These are phyloP conservation scores for Maconellicoccus hirsutus DNA, from an alignment of 1,140 invertebrate species.

Conservation along the genomic window DNA sequence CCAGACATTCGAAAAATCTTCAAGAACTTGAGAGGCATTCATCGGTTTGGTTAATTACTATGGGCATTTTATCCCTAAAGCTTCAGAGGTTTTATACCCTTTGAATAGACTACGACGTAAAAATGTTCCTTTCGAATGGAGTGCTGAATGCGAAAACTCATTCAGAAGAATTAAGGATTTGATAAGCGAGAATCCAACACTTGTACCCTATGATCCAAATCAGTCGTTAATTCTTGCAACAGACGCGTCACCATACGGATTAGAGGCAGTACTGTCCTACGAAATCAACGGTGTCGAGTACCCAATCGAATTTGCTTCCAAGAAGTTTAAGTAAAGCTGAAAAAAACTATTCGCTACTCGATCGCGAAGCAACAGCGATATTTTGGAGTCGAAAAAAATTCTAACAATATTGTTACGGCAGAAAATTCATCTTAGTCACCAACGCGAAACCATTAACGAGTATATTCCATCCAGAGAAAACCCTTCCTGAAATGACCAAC, in stretches of 20 bases:
- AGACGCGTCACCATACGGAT: conserved; percentile 16
- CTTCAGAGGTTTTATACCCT: too few species aligned
- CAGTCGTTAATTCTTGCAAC: conserved; percentile 17
- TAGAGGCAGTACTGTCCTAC: conserved; percentile 2
- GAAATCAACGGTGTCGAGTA: conserved; percentile 31
- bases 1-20: too few species aligned
- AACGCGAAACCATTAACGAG: conserved; percentile 34
- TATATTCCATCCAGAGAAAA: background rate
- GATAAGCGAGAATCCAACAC: conserved; percentile 29
- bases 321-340: conserved; percentile 32
- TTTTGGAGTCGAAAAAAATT: conserved; percentile 39
- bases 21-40: too few species aligned
- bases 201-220: conserved; percentile 34
- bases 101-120: too few species aligned
- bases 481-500: background rate
- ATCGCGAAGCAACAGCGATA: conserved; percentile 40
- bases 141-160: conserved; percentile 28
- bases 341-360: conserved; percentile 37
- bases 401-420: conserved; percentile 37
- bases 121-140: too few species aligned
- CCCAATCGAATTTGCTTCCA: conserved; percentile 38
- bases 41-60: too few species aligned
- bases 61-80: too few species aligned
- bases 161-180: conserved; percentile 32
- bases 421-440: conserved; percentile 36